Base-by-base conservation (phyloP, 2,113 vertebrate genomes). In the Cebus imitator region DNA sequence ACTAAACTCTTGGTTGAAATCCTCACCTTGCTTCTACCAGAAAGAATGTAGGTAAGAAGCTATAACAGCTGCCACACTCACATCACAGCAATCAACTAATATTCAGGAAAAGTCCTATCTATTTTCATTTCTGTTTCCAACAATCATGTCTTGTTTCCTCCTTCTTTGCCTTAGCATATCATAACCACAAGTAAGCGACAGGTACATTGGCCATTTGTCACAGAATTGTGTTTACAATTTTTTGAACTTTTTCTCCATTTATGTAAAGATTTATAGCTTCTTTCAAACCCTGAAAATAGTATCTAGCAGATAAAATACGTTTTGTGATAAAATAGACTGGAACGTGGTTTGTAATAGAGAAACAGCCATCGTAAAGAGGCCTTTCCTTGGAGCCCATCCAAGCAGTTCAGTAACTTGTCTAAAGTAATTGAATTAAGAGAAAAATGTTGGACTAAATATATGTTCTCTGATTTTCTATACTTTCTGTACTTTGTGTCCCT, bases 391-490 rank as follows among this genome's bases (percentile, higher is more conserved):
- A 95, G 14, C 9, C 6, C 17, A 68, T 90, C 45, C 32, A 75
- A 68, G 20, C n/a, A 58, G 43, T 80, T 95, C 50, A 48, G 79
- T 94, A 78, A 35, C 82, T 96, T 94, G 37, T 72, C 64, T 78
- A 76, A 90, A 91, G 70, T 90, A 91, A 93, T 58, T 90, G 17
- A 32, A 55, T 76, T 93, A 85, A 93, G 94, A 90, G 21, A 64
- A 66, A 85, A 40, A 78, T 57, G 9, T 79, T 76, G 11, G 25
- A 81, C 12, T 68, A 94, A 68, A 40, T 95, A 35, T 80, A 40
- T 32, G 30, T 87, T 72, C 58, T 84, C 82, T 61, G 45, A 73
- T 73, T 88, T 91, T 76, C 68, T 80, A 23, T 87, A 48, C 10
- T 35, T 93, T 91, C 30, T 84, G 1, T 58, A 30, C 55, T 58